Base-by-base conservation (phyloP, 1,140 invertebrate species). In the Aphelinus certus region DNA sequence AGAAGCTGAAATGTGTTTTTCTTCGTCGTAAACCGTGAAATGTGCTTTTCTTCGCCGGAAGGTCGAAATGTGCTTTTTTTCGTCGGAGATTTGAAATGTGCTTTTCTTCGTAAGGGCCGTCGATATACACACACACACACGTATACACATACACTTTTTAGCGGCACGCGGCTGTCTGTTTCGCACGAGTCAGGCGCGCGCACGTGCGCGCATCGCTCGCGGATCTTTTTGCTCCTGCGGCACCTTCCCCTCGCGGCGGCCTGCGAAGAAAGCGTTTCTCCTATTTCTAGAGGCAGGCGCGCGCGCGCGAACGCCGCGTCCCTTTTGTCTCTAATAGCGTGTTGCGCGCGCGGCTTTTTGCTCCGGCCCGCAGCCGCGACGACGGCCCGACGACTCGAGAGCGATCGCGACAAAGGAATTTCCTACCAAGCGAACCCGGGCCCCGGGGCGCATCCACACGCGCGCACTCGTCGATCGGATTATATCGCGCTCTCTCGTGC, bases 401-500 rank as follows among this genome's bases (percentile, higher is more conserved):
- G 76, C 71, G 73, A 78, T 77, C 76, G 71, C 79, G 79, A 80
- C 77, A 80, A 80, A 80, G 77, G 78, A 80, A 80, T 71, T 56
- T 78, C 70, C 73, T 78, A 76, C 53, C 71, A 76, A 76, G 73
- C 78, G 70, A 46, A 43, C 61, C 43, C 72, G 47, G 26, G 26
- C 61, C 45, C 46, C 49, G 53, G n/a, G 48, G 42, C n/a, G 46
- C 67, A 56, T 58, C 46, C 46, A 46, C 58, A 62, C 61, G 63
- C 53, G 55, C 53, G 61, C 49, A 49, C 49, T 43, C 48, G 42
- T 71, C 60, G 7, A 7, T 58, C 57, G 57, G 2, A 3, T 58
- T 68, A 7, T 51, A 7, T 71, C n/a, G 5, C 26, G 26, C 9
- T 64, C 62, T 61, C 43, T 47, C 51, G 7, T 51, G 7, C 45